These are phyloP conservation scores for Actenoides lindsayi DNA, from an alignment of 2,113 vertebrate species.

Conservation along the genomic window DNA sequence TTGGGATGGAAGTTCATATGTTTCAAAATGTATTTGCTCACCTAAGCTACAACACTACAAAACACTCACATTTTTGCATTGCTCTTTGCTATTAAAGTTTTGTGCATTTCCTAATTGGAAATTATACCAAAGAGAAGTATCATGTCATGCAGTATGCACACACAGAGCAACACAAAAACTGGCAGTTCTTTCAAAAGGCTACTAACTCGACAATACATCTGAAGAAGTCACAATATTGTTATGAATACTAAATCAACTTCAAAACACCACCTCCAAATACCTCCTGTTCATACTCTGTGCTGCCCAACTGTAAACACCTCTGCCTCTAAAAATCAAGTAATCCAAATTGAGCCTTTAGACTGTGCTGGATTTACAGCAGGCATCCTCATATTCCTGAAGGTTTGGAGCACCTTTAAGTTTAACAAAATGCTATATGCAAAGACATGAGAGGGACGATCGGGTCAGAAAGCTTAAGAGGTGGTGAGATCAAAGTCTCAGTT, in stretches of 20 bases:
- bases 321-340: background rate
- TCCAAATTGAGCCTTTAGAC: background rate
- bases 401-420: background rate
- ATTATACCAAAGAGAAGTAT: background rate
- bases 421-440: background rate
- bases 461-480: background rate
- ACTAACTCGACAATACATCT: background rate
- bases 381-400: background rate
- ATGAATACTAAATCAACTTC: background rate
- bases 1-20: background rate
- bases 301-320: background rate
- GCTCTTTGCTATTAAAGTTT: background rate
- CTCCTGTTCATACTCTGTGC: background rate
- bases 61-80: background rate
- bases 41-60: background rate
- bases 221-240: background rate
- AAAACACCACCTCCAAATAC: background rate
- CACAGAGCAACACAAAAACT: background rate
- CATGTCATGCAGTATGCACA: background rate
- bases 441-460: background rate
- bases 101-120: constrained; percentile 37
- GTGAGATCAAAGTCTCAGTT: background rate
- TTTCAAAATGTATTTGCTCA: constrained; percentile 6
- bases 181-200: background rate
- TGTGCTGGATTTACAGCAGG: background rate